Base-by-base conservation (phyloP, 2,797 vertebrate species). In the Syngnathus acus region DNA sequence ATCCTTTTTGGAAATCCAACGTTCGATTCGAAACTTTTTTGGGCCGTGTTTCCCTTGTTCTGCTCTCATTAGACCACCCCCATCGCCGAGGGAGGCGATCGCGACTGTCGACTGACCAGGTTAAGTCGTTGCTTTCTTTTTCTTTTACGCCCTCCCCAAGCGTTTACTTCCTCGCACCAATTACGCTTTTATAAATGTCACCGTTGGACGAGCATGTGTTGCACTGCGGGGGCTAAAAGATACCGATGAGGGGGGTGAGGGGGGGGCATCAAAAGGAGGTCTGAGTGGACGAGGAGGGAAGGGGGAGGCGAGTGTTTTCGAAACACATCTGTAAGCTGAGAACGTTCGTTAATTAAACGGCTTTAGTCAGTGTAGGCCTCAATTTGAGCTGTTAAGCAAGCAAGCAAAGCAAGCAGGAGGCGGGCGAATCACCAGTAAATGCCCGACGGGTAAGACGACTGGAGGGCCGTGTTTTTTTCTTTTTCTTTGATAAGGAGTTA, bases 331-430 rank as follows among this genome's bases (percentile, higher is more conserved):
- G 90, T 90, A 84, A 84, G 67, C 87, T 87, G 87, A 89, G 85
- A 84, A 83, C 85, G 84, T 88, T 90, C 86, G 85, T 92, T 92
- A 92, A 93, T 93, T 93, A 91, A 89, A 89, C 83, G 87, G 89
- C 87, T 88, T 86, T 84, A 83, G 84, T 89, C 86, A 70, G 79
- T 77, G 82, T 91, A 93, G 92, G 91, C 92, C 92, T 89, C 91
- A 81, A 80, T 91, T 86, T 90, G 82, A 82, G 82, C 82, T 83
- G 84, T 78, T 86, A 81, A 85, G 84, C 80, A 83, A 82, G 60
- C 38, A 43, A 57, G 26, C 55, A 57, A 43, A 57, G 26, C 55
- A 57, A 2, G 59, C 39, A 43, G 39, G n/a, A 89, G 77, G 89
- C 87, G 90, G 89, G 83, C 73, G 89, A 80, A 73, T 84, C 81